Percentiles rank a stretch among this genome's conserved stretches.
These are phyloP conservation scores for Sebastes nivosus DNA, from an alignment of 2,797 vertebrate species.

Conservation along the genomic window DNA sequence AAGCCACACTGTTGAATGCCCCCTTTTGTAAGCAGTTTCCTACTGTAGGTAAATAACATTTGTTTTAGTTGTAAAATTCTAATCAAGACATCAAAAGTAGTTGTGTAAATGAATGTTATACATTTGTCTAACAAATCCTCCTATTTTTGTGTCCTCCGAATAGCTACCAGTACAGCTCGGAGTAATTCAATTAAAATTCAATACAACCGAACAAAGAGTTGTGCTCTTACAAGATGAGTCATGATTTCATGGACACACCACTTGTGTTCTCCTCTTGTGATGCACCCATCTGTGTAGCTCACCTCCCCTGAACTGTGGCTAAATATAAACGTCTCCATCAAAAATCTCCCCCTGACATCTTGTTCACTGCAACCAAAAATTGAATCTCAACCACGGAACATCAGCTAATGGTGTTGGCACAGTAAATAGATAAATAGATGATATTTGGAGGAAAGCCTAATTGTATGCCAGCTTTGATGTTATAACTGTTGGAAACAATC, in stretches of 20 bases:
- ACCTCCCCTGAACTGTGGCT: slow-evolving; percentile 29
- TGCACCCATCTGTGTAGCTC: neutral
- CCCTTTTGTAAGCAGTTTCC: neutral
- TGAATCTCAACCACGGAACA: slow-evolving; percentile 19
- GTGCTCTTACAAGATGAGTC: neutral
- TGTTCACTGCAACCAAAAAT: slow-evolving; percentile 14
- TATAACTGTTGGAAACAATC: slow-evolving; percentile 16
- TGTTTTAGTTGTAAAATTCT: neutral
- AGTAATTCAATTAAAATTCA: neutral
- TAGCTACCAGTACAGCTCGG: neutral
- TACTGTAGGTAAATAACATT: neutral
- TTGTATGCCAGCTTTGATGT: slow-evolving; percentile 57
- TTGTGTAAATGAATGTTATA: neutral
- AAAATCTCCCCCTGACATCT: slow-evolving; percentile 10
- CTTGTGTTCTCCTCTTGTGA: neutral
- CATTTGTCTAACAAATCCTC: neutral
- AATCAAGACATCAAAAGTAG: neutral
- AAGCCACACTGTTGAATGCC: neutral
- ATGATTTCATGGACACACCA: neutral
- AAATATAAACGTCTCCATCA: slow-evolving; percentile 22
- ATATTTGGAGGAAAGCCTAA: slow-evolving; percentile 52
- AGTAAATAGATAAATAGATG: slow-evolving; percentile 37
- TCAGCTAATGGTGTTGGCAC: slow-evolving; percentile 32
- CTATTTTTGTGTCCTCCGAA: neutral
- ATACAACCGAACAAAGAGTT: neutral